Base-by-base conservation (phyloP, 2,113 vertebrate genomes). In the Oenanthe oenanthe region DNA sequence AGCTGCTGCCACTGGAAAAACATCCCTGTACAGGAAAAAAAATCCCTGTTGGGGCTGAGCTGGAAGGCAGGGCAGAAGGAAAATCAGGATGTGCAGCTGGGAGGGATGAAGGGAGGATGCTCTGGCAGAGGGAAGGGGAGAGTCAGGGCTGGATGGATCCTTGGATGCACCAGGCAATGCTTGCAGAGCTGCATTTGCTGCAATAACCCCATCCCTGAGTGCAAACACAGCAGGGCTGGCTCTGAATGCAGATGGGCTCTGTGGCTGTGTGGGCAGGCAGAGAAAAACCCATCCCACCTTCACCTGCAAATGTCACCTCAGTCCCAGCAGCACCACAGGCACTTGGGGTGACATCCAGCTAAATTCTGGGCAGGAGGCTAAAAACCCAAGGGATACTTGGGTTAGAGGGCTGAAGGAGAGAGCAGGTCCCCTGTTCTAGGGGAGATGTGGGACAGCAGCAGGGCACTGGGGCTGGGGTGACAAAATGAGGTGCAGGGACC, bases 341-440 rank as follows among this genome's bases (percentile, higher is more conserved):
- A 6, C 42, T 10, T 12, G 36, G 4, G 40, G 56, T 7, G 51
- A 12, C 13, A 6, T 38, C 38, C 60, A 87, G 36, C 8, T 14
- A 7, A 31, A 20, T 57, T 34, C 43, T 70, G 34, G 34, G 34
- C 34, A 36, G 34, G 34, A 36, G 34, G 17, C 25, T 1, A 7
- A 24, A 12, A 57, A 19, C 5, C 18, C 43, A 45, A 45, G 43
- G 42, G 34, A 22, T 3, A 0, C 2, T 40, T 21, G 53, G 22
- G 34, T 32, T 47, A 47, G 53, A 60, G 79, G 57, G 31, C 17
- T 32, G 66, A 13, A 38, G 73, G 58, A 47, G 43, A 45, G 43
- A 31, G 51, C n/a, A 66, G 21, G 13, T 3, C 0, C 45, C 19
- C 26, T 0, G 0, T 66, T 32, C 7, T 5, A 4, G 25, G 56